These are phyloP conservation scores for Pycnomerus fuliginosus DNA, from an alignment of 2,888 invertebrate genomes.

Conservation along the genomic window DNA sequence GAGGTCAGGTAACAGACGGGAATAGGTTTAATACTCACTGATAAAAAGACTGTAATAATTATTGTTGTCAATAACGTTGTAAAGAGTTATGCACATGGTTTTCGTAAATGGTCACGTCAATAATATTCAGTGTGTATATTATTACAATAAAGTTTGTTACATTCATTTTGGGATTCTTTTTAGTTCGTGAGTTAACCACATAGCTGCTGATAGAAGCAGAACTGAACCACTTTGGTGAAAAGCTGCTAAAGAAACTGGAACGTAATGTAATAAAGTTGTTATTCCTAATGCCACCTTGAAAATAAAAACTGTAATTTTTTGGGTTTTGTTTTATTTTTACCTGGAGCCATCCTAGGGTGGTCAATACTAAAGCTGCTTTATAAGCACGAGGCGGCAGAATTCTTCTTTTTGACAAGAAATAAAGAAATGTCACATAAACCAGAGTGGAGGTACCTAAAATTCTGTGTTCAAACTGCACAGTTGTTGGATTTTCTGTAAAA, in stretches of 20 bases:
- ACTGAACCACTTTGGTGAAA: conserved; percentile 95
- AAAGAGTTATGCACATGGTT: no score
- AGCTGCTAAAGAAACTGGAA: conserved; percentile 87
- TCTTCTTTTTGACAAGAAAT: conserved; percentile 66
- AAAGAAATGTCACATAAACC: conserved; percentile 69
- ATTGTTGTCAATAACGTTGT: conserved; percentile 2
- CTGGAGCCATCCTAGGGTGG: conserved; percentile 74
- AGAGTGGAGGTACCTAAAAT: conserved; percentile 82
- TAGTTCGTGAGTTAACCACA: conserved; percentile 93
- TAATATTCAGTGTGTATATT: conserved; percentile 33
- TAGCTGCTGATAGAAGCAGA: conserved; percentile 75
- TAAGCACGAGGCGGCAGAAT: conserved; percentile 72
- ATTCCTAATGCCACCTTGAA: conserved; percentile 84
- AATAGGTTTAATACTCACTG: conserved; percentile 26
- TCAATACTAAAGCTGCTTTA: conserved; percentile 69
- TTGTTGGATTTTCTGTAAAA: conserved; percentile 95
- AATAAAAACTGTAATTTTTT: no score
- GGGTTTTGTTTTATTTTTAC: conserved; percentile 45
- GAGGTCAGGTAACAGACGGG: conserved; percentile 8
- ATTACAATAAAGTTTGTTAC: conserved; percentile 37
- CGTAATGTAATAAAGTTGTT: conserved; percentile 80
- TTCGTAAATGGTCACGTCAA: no score
- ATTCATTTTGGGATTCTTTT: conserved; percentile 68
- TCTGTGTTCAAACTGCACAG: conserved; percentile 95
- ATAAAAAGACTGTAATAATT: conserved; percentile 25